A percentile compares a stretch with the other conserved stretches of the same genome.
These are phyloP conservation scores for Clarias macrocephalus DNA, from an alignment of 2,113 vertebrate species.

Conservation along the genomic window DNA sequence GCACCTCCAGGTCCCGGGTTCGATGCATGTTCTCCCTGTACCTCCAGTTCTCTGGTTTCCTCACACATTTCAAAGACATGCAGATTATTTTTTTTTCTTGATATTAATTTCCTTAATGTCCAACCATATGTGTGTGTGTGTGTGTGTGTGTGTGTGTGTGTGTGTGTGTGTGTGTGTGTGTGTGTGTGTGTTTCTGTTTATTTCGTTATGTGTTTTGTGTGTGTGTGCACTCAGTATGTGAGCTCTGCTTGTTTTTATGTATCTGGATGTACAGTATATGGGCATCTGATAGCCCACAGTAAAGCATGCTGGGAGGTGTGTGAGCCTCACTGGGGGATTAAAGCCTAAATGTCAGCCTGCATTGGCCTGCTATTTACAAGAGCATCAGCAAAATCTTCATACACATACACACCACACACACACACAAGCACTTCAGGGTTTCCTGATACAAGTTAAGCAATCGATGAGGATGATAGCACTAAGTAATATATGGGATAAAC, in stretches of 20 bases:
- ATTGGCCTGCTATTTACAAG: neutral
- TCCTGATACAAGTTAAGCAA: neutral
- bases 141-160: neutral
- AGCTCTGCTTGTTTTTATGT: constrained; percentile 27
- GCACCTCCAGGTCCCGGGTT: too few relatives aligned
- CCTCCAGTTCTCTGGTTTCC: too few relatives aligned
- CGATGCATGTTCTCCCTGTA: too few relatives aligned
- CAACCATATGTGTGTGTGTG: neutral
- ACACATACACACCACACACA: neutral
- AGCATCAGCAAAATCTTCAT: neutral
- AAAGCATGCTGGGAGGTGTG: constrained; percentile 6
- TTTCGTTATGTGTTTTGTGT: neutral
- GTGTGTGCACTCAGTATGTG: constrained; percentile 15
- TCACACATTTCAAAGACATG: too few relatives aligned
- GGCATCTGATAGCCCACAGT: neutral
- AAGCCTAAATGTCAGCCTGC: constrained; percentile 43
- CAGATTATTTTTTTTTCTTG: too few relatives aligned
- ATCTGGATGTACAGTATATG: neutral
- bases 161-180: neutral
- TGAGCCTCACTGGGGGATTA: constrained; percentile 22
- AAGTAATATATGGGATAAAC: neutral
- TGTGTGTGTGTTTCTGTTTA: neutral
- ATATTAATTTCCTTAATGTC: neutral
- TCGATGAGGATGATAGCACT: neutral
- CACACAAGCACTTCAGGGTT: neutral